Percentiles rank a stretch among this genome's conserved stretches.
Conservation (phyloP, 2,113 vertebrate genomes). For the Lepus europaeus region DNA sequence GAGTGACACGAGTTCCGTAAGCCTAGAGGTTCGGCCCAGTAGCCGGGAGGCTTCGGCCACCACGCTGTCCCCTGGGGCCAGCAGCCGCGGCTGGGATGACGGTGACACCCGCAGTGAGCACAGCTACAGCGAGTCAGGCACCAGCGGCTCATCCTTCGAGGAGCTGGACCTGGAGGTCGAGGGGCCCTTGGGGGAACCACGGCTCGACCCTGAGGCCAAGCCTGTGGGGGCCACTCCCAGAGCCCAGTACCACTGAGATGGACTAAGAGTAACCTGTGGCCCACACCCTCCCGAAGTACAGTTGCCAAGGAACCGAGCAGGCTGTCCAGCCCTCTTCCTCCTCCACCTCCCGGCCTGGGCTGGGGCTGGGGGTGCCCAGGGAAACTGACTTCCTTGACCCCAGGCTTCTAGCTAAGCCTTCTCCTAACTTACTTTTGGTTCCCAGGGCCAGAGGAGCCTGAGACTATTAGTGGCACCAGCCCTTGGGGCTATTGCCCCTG, state of each 20-base stretch:
- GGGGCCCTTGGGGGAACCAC: slow-evolving; percentile 72
- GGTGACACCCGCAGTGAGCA: slow-evolving; percentile 87
- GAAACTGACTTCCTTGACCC: not conserved
- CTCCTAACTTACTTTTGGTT: slow-evolving; percentile 27
- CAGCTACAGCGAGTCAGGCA: slow-evolving; percentile 93
- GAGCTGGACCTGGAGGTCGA: slow-evolving; percentile 95
- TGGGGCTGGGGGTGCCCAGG: not conserved
- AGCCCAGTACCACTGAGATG: slow-evolving; percentile 83
- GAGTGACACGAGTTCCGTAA: slow-evolving; percentile 91
- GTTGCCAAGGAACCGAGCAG: slow-evolving; percentile 75
- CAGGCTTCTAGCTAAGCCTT: slow-evolving; percentile 39
- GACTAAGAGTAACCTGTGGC: slow-evolving; percentile 83
- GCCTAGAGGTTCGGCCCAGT: slow-evolving; percentile 91
- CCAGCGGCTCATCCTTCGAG: slow-evolving; percentile 97
- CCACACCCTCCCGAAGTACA: accelerated
- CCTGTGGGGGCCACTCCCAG: slow-evolving; percentile 79
- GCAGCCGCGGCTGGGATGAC: slow-evolving; percentile 89
- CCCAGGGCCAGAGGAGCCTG: not conserved
- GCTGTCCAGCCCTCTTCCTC: slow-evolving; percentile 66
- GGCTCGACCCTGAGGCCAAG: slow-evolving; percentile 55
- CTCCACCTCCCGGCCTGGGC: not conserved
- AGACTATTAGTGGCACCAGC: slow-evolving; percentile 41
- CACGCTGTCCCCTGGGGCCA: slow-evolving; percentile 86
- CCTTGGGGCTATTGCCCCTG: not conserved
- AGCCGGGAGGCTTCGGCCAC: slow-evolving; percentile 92